Percentiles rank a stretch among this genome's conserved stretches.
Evolutionary conservation across 2,888 invertebrate species (phyloP).

Genomic region (Agonopterix heracliana): DNA sequence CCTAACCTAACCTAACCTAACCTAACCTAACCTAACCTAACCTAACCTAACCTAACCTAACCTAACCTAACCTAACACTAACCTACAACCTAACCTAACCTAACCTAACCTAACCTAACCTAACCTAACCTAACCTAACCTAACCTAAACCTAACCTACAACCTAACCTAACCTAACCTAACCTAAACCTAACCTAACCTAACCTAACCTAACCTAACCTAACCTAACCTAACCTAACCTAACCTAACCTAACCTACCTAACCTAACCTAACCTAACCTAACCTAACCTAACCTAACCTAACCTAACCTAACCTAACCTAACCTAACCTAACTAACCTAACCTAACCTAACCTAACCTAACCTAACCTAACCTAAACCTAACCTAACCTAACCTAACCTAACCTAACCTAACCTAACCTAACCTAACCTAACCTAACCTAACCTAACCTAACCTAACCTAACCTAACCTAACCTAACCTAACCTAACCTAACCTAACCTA

Average conservation of each 20-base stretch:
- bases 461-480: too few species aligned
- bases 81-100: slow-evolving; percentile 15
- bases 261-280: slow-evolving; percentile 7
- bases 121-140: slow-evolving; percentile 15
- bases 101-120: slow-evolving; percentile 19
- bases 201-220: slow-evolving; percentile 3
- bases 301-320: slow-evolving; percentile 13
- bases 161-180: slow-evolving; percentile 16
- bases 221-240: slow-evolving; percentile 12
- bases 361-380: too few species aligned
- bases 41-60: slow-evolving; percentile 8
- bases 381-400: too few species aligned
- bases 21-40: slow-evolving; percentile 5
- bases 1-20: slow-evolving; percentile 4
- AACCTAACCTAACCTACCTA: slow-evolving; percentile 11
- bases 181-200: background rate
- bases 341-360: slow-evolving; percentile 14
- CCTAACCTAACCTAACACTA: slow-evolving; percentile 7
- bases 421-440: too few species aligned
- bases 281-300: slow-evolving; percentile 4
- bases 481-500: too few species aligned
- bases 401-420: too few species aligned
- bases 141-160: slow-evolving; percentile 15
- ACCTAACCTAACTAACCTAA: slow-evolving; percentile 15
- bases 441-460: too few species aligned